A percentile compares a stretch with the other conserved stretches of the same genome.
Conservation (phyloP, 2,113 vertebrate species). For the Bos indicus region DNA sequence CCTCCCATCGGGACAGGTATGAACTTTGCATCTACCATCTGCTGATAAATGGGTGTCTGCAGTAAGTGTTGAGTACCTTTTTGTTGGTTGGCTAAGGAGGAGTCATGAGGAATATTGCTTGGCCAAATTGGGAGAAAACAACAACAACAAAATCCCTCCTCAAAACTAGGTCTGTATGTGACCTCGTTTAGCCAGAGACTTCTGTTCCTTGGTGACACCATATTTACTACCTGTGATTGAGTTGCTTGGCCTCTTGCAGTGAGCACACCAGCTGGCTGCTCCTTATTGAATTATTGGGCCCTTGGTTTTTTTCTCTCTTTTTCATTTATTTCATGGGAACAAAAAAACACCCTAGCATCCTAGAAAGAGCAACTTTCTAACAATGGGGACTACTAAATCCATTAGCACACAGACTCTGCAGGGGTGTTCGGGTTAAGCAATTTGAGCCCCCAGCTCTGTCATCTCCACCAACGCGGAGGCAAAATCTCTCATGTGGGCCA, state of each 20-base stretch:
- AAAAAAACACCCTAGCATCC: not conserved
- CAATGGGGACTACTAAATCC: not conserved
- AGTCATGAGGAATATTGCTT: not conserved
- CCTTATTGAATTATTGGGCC: not conserved
- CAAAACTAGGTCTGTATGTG: not conserved
- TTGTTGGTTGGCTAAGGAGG: not conserved
- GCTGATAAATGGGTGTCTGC: not conserved
- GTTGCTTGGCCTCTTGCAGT: not conserved
- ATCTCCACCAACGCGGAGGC: not conserved
- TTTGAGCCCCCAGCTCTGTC: not conserved
- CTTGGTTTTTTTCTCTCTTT: not conserved
- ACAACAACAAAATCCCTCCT: not conserved
- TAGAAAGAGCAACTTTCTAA: not conserved
- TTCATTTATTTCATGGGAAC: not conserved
- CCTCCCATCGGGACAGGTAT: not conserved
- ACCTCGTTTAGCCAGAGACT: not conserved
- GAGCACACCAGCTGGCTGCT: not conserved
- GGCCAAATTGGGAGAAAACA: not conserved
- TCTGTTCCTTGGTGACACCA: not conserved
- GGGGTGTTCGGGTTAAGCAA: not conserved
- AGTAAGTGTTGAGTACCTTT: not conserved
- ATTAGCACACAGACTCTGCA: not conserved
- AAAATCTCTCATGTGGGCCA: not conserved
- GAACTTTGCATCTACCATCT: not conserved
- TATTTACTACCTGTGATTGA: not conserved